A percentile compares a stretch with the other conserved stretches of the same genome.
phyloP scores from a whole-genome alignment of 1,140 invertebrate species.

The Drosophila funebris region DNA sequence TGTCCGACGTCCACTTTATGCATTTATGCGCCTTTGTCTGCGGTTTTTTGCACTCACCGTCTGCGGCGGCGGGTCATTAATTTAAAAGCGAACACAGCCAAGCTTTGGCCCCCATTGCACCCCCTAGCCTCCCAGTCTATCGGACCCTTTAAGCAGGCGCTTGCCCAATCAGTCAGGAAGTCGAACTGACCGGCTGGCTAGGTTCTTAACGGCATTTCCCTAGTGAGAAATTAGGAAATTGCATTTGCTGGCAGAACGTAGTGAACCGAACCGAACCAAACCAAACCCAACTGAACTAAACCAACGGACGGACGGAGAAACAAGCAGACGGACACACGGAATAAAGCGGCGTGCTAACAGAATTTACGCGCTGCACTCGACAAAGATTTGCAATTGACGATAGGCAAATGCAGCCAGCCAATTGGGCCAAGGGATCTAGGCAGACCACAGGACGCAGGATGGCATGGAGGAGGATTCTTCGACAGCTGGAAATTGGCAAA shows the following conservation, averaged over 20 bases:
- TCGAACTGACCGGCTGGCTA: conserved; percentile 21
- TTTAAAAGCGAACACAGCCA: conserved; percentile 59
- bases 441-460: not conserved
- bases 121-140: not conserved
- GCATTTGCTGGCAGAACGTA: conserved; percentile 69
- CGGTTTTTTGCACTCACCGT: conserved; percentile 63
- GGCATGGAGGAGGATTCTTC: conserved; percentile 21
- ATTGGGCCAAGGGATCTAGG: conserved; percentile 12
- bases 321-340: not conserved
- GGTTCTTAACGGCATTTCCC: conserved; percentile 76
- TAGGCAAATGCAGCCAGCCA: conserved; percentile 48
- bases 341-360: conserved; percentile 54
- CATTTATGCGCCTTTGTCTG: conserved; percentile 81
- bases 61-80: conserved; percentile 76
- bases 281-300: not conserved
- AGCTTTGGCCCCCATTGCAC: conserved; percentile 1
- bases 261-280: not conserved
- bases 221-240: conserved; percentile 82
- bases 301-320: not conserved
- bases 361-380: conserved; percentile 72
- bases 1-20: conserved; percentile 60
- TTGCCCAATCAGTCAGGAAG: conserved; percentile 31
- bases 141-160: not conserved
- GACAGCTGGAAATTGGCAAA: conserved; percentile 80
- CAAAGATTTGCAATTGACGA: conserved; percentile 64